phyloP scores from a whole-genome alignment of 1,140 invertebrate genomes.

The Ceratina calcarata region DNA sequence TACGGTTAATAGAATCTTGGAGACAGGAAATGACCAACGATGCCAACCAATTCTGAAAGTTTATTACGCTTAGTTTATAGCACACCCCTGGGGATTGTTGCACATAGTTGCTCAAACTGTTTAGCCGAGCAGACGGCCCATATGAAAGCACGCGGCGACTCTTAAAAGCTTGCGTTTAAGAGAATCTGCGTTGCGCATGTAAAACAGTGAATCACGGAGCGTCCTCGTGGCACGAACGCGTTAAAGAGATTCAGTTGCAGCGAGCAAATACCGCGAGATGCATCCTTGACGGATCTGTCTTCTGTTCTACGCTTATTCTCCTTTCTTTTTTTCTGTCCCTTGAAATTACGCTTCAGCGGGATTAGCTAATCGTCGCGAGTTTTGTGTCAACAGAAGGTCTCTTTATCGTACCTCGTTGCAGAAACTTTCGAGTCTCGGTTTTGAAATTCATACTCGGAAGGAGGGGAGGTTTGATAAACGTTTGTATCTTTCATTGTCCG shows the following conservation, averaged over 20 bases:
- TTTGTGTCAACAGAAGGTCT: not conserved
- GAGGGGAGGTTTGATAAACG: too few relatives aligned
- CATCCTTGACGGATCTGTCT: not conserved
- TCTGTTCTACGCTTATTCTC: not conserved
- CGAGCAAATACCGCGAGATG: not conserved
- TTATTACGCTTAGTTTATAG: too few relatives aligned
- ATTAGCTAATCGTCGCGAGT: not conserved
- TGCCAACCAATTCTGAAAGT: conserved; percentile 17
- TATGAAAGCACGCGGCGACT: too few relatives aligned
- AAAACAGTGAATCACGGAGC: not conserved
- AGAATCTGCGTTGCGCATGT: not conserved
- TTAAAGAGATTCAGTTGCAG: not conserved
- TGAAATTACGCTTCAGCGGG: not conserved
- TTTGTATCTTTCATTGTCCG: too few relatives aligned
- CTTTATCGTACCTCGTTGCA: not conserved
- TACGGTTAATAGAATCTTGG: conserved; percentile 1
- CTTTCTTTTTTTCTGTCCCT: not conserved
- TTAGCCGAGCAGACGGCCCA: too few relatives aligned
- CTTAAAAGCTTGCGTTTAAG: too few relatives aligned
- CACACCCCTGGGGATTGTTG: too few relatives aligned
- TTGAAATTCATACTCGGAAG: not conserved
- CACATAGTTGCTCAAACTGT: too few relatives aligned
- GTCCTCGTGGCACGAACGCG: not conserved
- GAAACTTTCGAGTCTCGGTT: not conserved
- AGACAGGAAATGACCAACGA: conserved; percentile 1